Percentiles rank a stretch among this genome's conserved stretches.
phyloP scores from a whole-genome alignment of 1,140 invertebrate genomes.

The Druon quercuslanigerum region DNA sequence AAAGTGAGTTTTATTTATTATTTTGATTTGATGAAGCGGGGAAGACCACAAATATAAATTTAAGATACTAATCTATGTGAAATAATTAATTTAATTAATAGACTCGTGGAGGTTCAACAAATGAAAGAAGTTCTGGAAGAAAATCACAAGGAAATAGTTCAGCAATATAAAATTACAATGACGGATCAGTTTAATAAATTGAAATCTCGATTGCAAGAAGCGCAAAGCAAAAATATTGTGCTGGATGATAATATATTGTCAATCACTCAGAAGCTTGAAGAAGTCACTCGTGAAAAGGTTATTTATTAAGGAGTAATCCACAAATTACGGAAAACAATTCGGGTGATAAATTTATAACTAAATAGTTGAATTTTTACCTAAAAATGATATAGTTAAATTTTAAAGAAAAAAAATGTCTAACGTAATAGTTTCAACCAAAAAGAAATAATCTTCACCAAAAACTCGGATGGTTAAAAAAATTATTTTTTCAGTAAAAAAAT shows the following conservation, averaged over 20 bases:
- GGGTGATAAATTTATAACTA: no score
- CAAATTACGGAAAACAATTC: no score
- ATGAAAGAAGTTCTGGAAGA: conserved; percentile 50
- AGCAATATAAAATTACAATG: conserved; percentile 51
- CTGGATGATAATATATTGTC: conserved; percentile 43
- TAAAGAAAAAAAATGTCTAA: no score
- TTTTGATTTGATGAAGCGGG: no score
- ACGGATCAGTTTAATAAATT: conserved; percentile 50
- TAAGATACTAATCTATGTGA: no score
- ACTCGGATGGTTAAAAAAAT: no score
- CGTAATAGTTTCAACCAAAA: no score
- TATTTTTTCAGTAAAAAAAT: no score
- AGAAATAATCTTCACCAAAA: no score
- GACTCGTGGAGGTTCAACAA: conserved; percentile 52
- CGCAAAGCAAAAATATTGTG: conserved; percentile 45
- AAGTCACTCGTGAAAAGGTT: conserved; percentile 52
- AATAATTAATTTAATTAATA: conserved; percentile 18
- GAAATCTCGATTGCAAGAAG: conserved; percentile 50
- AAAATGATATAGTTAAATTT: no score
- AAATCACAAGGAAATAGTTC: conserved; percentile 52
- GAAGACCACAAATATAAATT: no score
- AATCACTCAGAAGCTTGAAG: conserved; percentile 47
- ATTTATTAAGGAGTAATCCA: background rate
- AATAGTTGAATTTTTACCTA: no score
- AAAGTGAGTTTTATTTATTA: conserved; percentile 50